These are phyloP conservation scores for Petromus typicus DNA, from an alignment of 2,113 vertebrate species.

Conservation along the genomic window DNA sequence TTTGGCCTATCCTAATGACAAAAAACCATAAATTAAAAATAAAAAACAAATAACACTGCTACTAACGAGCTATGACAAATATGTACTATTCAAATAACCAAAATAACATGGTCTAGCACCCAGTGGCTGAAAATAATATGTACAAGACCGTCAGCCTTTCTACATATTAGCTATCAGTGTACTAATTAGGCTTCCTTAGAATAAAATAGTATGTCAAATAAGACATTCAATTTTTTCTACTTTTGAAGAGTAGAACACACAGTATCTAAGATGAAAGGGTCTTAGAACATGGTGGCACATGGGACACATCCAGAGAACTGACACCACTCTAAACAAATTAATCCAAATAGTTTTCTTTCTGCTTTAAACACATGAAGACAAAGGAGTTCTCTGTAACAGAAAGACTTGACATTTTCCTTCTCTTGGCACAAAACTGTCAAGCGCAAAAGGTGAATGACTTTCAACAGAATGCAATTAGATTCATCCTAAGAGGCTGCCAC, in stretches of 20 bases:
- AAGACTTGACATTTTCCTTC: slow-evolving; percentile 67
- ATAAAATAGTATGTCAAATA: slow-evolving; percentile 28
- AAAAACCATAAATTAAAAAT: neutral
- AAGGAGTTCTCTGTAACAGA: neutral
- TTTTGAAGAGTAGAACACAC: slow-evolving; percentile 43
- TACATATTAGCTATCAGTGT: neutral
- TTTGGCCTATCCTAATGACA: slow-evolving; percentile 8
- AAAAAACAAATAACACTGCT: neutral
- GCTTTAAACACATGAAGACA: slow-evolving; percentile 38
- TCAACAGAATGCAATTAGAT: slow-evolving; percentile 57
- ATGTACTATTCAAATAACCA: neutral
- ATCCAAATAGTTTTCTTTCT: slow-evolving; percentile 30
- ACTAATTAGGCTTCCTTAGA: slow-evolving; percentile 44
- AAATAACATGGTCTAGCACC: slow-evolving; percentile 40
- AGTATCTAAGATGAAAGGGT: neutral
- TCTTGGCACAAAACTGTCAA: slow-evolving; percentile 55
- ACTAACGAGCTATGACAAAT: slow-evolving; percentile 3
- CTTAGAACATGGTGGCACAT: neutral
- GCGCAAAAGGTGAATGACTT: slow-evolving; percentile 69
- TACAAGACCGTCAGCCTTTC: slow-evolving; percentile 34
- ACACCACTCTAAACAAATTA: slow-evolving; percentile 31
- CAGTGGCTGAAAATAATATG: slow-evolving; percentile 9
- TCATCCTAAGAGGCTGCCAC: slow-evolving; percentile 48
- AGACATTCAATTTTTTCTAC: neutral
- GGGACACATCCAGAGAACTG: neutral